Evolutionary conservation across 2,797 vertebrate species (phyloP).

Genomic region (Phoeniculus purpureus): DNA sequence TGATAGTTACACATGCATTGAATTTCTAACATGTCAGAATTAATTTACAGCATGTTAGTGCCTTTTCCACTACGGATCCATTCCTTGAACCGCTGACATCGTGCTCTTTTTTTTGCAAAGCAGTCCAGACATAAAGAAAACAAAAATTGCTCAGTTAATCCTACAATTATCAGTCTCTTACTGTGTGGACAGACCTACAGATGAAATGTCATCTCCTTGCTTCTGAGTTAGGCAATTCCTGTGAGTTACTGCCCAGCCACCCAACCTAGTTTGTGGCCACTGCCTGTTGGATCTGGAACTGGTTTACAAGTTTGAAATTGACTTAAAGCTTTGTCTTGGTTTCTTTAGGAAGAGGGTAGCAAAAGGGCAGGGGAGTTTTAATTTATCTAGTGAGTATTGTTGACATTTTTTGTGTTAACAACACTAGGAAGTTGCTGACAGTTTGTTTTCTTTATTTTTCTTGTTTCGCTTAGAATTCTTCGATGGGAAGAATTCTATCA

Average conservation of each 20-base stretch:
- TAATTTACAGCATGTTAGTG: neutral
- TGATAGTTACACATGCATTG: neutral
- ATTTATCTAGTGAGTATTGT: constrained; percentile 51
- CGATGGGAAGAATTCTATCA: neutral
- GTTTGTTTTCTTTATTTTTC: constrained; percentile 64
- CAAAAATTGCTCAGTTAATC: constrained; percentile 16
- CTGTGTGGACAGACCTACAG: constrained; percentile 19
- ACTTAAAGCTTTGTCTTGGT: constrained; percentile 27
- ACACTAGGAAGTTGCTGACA: constrained; percentile 61
- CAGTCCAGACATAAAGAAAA: neutral
- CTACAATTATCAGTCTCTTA: constrained; percentile 12
- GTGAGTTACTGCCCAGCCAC: constrained; percentile 43
- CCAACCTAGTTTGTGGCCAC: constrained; percentile 33
- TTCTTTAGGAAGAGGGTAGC: constrained; percentile 46
- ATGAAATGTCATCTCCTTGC: constrained; percentile 34
- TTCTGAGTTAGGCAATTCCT: constrained; percentile 7
- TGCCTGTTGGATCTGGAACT: constrained; percentile 48
- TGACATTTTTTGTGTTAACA: constrained; percentile 61
- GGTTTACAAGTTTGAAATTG: constrained; percentile 35
- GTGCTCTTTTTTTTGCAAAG: neutral
- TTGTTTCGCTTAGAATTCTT: constrained; percentile 45
- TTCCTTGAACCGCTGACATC: neutral
- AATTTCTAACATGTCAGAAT: neutral
- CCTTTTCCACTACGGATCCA: neutral
- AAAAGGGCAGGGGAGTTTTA: constrained; percentile 49